Conservation (phyloP, 2,797 vertebrate genomes). For the Gobionotothen gibberifrons region DNA sequence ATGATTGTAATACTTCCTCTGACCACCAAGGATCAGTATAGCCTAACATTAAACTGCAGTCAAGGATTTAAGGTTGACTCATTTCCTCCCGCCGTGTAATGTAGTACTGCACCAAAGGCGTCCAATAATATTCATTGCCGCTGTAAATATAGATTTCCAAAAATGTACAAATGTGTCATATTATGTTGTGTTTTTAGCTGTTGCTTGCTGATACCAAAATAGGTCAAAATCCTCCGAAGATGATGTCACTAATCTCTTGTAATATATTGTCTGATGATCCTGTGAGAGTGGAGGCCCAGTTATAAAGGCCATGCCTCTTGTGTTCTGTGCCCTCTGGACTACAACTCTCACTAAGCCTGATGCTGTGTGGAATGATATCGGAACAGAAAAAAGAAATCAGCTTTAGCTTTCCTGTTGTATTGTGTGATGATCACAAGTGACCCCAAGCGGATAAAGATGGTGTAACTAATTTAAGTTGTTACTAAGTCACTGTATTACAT, state of each 20-base stretch:
- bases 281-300: conserved; percentile 31
- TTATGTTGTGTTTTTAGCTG: background rate
- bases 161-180: background rate
- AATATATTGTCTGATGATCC: conserved; percentile 50
- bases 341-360: conserved; percentile 27
- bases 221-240: conserved; percentile 11
- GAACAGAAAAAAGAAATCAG: conserved; percentile 8
- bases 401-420: conserved; percentile 4
- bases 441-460: conserved; percentile 3
- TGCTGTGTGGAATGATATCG: conserved; percentile 26
- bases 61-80: background rate
- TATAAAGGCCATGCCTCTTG: conserved; percentile 44
- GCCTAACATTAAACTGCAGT: conserved; percentile 24
- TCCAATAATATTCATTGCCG: background rate
- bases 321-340: conserved; percentile 21
- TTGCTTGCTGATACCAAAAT: conserved; percentile 9
- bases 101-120: background rate
- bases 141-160: background rate
- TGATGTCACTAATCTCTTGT: conserved; percentile 54
- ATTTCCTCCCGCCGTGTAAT: background rate
- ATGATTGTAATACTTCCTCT: conserved; percentile 49
- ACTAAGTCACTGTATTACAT: no score
- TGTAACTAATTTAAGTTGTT: background rate
- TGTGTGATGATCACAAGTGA: background rate
- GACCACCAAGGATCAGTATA: conserved; percentile 64